Percentiles rank a stretch among this genome's conserved stretches.
Conservation (phyloP, 2,888 invertebrate genomes). For the Alviniconcha strummeri region DNA sequence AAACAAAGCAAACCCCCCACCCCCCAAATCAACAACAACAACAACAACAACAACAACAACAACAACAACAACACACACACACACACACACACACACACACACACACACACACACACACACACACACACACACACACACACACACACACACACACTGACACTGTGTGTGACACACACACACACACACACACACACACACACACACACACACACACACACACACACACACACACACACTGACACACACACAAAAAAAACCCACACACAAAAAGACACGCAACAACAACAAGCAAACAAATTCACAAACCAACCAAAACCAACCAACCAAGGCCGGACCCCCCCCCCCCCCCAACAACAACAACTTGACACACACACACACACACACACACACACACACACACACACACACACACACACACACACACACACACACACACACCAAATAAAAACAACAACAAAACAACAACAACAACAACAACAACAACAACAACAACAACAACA, state of each 20-base stretch:
- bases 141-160: neutral
- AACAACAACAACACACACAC: neutral
- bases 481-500: no score
- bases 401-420: no score
- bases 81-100: neutral
- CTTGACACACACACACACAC: neutral
- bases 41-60: neutral
- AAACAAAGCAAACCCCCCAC: neutral
- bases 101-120: neutral
- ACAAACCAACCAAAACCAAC: no score
- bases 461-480: no score
- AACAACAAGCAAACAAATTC: no score
- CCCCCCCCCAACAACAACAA: no score
- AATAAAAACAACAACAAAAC: no score
- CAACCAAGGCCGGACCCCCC: no score
- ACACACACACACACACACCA: no score
- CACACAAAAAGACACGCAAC: neutral
- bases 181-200: neutral
- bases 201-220: slow-evolving; percentile 1
- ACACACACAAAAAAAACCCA: neutral
- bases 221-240: neutral
- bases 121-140: neutral
- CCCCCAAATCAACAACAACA: neutral
- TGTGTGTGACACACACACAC: neutral
- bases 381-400: neutral